Percentiles rank a stretch among this genome's conserved stretches.
These are phyloP conservation scores for Columbina picui DNA, from an alignment of 2,113 vertebrate genomes.

Conservation along the genomic window DNA sequence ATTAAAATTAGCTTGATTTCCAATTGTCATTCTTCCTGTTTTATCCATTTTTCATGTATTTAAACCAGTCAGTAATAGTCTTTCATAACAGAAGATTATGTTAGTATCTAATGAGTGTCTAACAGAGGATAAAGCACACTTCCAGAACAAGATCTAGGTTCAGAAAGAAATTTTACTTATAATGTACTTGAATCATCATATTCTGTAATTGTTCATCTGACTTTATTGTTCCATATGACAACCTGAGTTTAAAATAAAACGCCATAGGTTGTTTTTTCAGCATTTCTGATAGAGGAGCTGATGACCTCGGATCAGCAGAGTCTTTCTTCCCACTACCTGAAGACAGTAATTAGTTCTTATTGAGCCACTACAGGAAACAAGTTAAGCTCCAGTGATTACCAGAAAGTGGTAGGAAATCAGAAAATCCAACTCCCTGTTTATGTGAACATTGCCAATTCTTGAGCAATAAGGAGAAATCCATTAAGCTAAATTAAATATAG, in stretches of 20 bases:
- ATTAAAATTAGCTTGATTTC: neutral
- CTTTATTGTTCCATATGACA: neutral
- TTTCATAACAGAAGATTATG: neutral
- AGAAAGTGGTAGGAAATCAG: neutral
- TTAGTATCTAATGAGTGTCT: neutral
- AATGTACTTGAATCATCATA: accelerated
- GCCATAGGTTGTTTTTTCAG: neutral
- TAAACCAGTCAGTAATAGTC: neutral
- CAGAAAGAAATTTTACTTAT: accelerated
- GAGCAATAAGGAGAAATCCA: neutral
- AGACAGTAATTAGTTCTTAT: neutral
- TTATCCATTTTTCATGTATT: neutral
- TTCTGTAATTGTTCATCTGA: neutral
- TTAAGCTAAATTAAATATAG: neutral
- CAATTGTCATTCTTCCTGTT: neutral
- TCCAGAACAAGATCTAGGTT: neutral
- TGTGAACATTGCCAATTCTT: neutral
- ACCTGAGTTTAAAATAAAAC: neutral
- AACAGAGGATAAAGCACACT: neutral
- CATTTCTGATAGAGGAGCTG: neutral
- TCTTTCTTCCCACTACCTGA: neutral
- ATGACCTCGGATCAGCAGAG: neutral
- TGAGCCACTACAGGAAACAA: neutral
- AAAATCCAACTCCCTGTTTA: neutral
- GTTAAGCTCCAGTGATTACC: neutral